Evolutionary conservation across 2,888 invertebrate genomes (phyloP).

Genomic region (Thera obeliscata): DNA sequence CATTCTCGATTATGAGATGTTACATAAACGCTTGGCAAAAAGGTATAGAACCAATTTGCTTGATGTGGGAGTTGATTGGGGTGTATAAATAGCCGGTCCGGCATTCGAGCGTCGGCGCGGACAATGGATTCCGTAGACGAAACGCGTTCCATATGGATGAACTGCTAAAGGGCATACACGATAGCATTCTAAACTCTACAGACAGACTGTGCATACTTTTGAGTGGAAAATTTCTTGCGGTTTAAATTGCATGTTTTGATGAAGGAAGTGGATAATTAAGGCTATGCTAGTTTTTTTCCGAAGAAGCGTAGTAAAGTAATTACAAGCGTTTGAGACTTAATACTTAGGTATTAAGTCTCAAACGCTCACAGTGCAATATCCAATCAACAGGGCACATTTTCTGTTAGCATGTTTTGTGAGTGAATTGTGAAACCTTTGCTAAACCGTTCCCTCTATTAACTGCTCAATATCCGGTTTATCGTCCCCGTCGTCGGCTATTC

Average conservation of each 20-base stretch:
- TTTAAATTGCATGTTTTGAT: constrained; percentile 43
- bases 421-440: too few relatives aligned
- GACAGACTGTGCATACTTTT: constrained; percentile 29
- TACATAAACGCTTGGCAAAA: constrained; percentile 52
- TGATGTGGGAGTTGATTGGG: constrained; percentile 66
- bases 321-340: too few relatives aligned
- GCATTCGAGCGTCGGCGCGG: constrained; percentile 65
- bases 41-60: constrained; percentile 58
- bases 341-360: too few relatives aligned
- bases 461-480: neutral
- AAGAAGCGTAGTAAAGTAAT: too few relatives aligned
- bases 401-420: too few relatives aligned
- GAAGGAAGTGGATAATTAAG: constrained; percentile 28
- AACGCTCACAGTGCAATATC: too few relatives aligned
- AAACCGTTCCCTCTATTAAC: too few relatives aligned
- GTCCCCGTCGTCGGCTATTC: too few relatives aligned
- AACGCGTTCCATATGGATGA: constrained; percentile 81
- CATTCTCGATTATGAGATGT: constrained; percentile 36
- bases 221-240: constrained; percentile 44
- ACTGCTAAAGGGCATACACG: constrained; percentile 70
- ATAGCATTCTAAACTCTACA: constrained; percentile 57
- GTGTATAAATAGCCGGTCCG: constrained; percentile 72
- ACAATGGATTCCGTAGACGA: constrained; percentile 80
- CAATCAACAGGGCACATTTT: neutral
- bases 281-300: too few relatives aligned